Base-by-base conservation (phyloP, 2,113 vertebrate species). In the Gadus chalcogrammus region DNA sequence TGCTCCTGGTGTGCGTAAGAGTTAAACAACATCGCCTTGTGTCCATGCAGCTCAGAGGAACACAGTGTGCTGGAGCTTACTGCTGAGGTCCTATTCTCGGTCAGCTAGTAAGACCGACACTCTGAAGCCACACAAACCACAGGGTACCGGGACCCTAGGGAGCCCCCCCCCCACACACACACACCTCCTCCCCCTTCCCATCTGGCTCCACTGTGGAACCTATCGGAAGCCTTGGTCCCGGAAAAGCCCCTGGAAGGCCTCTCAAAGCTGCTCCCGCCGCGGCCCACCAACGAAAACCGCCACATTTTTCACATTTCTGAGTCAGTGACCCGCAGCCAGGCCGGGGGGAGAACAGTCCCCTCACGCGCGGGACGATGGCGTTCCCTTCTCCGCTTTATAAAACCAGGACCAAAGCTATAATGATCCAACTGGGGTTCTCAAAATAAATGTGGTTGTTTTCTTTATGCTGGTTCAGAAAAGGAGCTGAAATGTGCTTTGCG, bases 61-160 rank as follows among this genome's bases (percentile, higher is more conserved):
- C 69, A 70, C 79, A 77, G 83, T 63, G 74, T 3, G 67, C 80
- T 76, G 72, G 64, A 3, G 20, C 61, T 56, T 71, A 48, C 60
- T 55, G n/a, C 77, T 86, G 82, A 85, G 87, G 82, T 88, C 86
- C 87, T 82, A 85, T 86, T 87, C 87, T 86, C 77, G 79, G 78
- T 80, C 76, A 78, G 73, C 88, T 84, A 88, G 85, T 79, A 88
- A 86, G 89, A 82, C 76, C 79, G 84, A 75, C 64, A 27, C 64
- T 17, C 35, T 7, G 69, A 35, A 78, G 66, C 65, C 79, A 22
- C 52, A 38, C 35, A 68, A 65, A 83, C 81, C 78, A 72, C 69
- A 53, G 79, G 80, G 74, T 71, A 71, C 80, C 82, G 5, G 71
- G 83, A 79, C 72, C 31, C 75, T 15, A 42, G 75, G 71, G 70